Percentiles rank a stretch among this genome's conserved stretches.
phyloP scores from a whole-genome alignment of 2,797 vertebrate genomes.

The Sparidentex hasta region DNA sequence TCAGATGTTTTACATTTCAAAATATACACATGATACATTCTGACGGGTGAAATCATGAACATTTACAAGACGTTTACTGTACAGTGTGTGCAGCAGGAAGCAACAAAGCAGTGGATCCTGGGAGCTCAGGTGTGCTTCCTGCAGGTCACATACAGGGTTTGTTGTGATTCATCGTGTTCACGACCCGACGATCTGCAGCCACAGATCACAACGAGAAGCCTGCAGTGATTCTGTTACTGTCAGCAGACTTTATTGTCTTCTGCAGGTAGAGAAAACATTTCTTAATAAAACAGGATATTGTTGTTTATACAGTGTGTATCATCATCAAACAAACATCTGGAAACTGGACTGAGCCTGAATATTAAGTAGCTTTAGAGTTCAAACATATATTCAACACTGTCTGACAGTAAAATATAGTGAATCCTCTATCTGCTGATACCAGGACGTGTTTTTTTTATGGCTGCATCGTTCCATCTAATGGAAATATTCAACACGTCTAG shows the following conservation, averaged over 20 bases:
- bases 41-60: conserved; percentile 53
- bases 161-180: too few relatives aligned
- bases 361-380: conserved; percentile 35
- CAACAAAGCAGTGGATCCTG: neutral
- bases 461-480: conserved; percentile 35
- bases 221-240: neutral
- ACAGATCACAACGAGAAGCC: neutral
- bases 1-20: conserved; percentile 59
- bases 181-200: neutral
- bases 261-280: neutral
- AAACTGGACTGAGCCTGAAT: conserved; percentile 24
- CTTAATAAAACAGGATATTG: neutral
- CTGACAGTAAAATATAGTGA: conserved; percentile 11
- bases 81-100: conserved; percentile 11
- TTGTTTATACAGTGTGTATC: neutral
- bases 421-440: neutral
- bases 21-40: conserved; percentile 71
- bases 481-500: conserved; percentile 15
- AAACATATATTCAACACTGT: conserved; percentile 13
- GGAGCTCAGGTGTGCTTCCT: conserved; percentile 1
- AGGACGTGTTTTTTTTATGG: neutral
- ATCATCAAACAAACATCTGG: conserved; percentile 11
- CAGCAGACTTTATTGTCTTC: neutral
- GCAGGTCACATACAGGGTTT: too few relatives aligned
- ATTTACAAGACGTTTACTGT: conserved; percentile 69